Base-by-base conservation (phyloP, 2,888 invertebrate genomes). In the Apamea epomidion region DNA sequence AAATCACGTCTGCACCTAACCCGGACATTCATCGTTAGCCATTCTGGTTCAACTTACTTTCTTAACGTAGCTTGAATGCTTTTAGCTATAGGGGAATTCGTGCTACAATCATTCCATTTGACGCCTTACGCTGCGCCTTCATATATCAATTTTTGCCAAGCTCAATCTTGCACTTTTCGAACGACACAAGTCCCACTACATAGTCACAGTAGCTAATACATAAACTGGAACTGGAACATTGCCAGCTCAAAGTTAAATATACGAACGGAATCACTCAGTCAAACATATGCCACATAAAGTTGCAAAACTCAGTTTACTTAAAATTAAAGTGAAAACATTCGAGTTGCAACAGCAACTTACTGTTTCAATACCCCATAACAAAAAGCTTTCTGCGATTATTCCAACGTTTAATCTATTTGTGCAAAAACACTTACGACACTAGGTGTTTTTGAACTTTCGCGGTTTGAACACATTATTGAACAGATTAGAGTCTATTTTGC, bases 391-490 rank as follows among this genome's bases (percentile, higher is more conserved):
- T 37, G n/a, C 65, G 29, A 70, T 76, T 64, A 58, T 68, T 62
- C 6, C 32, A n/a, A 85, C 81, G 62, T 85, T 81, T 69, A 73
- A 69, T 76, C 37, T 60, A 76, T 80, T 81, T 45, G 45, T 25
- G n/a, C 54, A 37, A 37, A 64, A 60, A 76, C 58, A 70, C 73
- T 74, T 32, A 32, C 10, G 16, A 60, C 8, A 68, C n/a, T 32
- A 60, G 37, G 51, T n/a, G 37, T 32, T 32, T 64, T 51, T 60
- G 14, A 37, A 74, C 48, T 29, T 37, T 48, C 7, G 10, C 25
- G 32, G 14, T 64, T 70, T 62, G 10, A 32, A 60, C 25, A 54
- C 25, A n/a, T 42, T 45, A 45, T 29, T 51, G 29, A 51, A 18
- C 42, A 29, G 1, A 32, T 54, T 60, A 1, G 18, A 4, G 37